Evolutionary conservation across 2,888 invertebrate genomes (phyloP), one percentile per base, ranked within the genome.

Genomic region (Trissolcus brochymenae): DNA sequence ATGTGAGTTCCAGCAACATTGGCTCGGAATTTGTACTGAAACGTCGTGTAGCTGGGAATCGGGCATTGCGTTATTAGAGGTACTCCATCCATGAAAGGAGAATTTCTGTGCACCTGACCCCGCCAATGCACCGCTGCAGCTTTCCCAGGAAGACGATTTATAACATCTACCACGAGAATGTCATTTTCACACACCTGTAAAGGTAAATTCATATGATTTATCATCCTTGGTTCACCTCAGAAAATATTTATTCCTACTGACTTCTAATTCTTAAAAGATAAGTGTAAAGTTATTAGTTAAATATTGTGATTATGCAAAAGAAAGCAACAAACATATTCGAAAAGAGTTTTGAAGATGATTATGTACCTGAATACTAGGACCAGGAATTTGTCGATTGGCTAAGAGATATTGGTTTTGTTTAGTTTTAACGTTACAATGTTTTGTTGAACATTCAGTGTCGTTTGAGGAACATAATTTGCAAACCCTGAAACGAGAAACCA

Each of bases 41-140:
- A 95, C 0, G 91, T 92, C 1, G 93, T 92, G 75, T 92, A 93
- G 82, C 93, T 93, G 0, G 91, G 89, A 79, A 95, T 93, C 0
- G 94, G 94, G 81, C 94, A 95, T 84, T 95, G 95, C 0, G 94
- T 94, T n/a, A 95, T 90, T 91, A 94, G 92, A 0, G 94, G 93
- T 3, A 93, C 93, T 1, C 95, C 95, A 81, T 95, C 95, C 94
- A 94, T 94, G 82, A 91, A 93, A 0, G 94, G 94, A 2, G 93
- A 92, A 29, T 91, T 91, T 82, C 91, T 88, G 87, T 92, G 92
- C 82, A 90, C 84, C 65, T 90, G 87, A 0, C 95, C 96, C 84
- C 95, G 93, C 95, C 95, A 96, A 85, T 96, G 95, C 9, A 96
- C 90, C 6, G 93, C 91, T 0, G 94, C 87, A 59, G 93, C 93